Percentiles rank a stretch among this genome's conserved stretches.
phyloP scores from a whole-genome alignment of 2,113 vertebrate species.

The Strigops habroptila region DNA sequence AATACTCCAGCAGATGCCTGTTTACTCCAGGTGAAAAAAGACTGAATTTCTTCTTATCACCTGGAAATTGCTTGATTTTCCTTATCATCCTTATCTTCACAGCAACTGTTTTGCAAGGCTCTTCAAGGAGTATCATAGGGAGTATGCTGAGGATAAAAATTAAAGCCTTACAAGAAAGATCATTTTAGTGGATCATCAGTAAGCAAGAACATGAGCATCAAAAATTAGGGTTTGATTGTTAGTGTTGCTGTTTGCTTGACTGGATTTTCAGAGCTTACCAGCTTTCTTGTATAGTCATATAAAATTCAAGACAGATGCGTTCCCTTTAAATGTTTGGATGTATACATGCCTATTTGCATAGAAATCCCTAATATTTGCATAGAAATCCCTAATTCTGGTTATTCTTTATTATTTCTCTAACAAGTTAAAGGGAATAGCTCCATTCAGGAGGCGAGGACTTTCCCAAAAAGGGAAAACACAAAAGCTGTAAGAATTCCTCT shows the following conservation, averaged over 20 bases:
- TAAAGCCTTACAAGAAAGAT: neutral
- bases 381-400: neutral
- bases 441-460: too few relatives aligned
- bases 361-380: neutral
- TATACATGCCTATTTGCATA: neutral
- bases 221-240: neutral
- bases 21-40: neutral
- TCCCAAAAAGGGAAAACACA: neutral
- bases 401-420: neutral
- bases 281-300: neutral
- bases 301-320: neutral
- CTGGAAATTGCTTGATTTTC: neutral
- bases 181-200: neutral
- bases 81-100: neutral
- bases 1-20: rapidly evolving
- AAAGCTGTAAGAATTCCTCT: neutral
- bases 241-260: neutral
- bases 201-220: neutral
- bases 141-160: neutral
- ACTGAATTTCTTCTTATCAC: neutral
- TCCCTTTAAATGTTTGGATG: neutral
- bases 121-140: neutral
- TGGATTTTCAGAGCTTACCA: neutral
- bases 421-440: neutral
- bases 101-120: neutral